Evolutionary conservation across 2,113 vertebrate genomes (phyloP).

Genomic region (Lepisosteus osseus): DNA sequence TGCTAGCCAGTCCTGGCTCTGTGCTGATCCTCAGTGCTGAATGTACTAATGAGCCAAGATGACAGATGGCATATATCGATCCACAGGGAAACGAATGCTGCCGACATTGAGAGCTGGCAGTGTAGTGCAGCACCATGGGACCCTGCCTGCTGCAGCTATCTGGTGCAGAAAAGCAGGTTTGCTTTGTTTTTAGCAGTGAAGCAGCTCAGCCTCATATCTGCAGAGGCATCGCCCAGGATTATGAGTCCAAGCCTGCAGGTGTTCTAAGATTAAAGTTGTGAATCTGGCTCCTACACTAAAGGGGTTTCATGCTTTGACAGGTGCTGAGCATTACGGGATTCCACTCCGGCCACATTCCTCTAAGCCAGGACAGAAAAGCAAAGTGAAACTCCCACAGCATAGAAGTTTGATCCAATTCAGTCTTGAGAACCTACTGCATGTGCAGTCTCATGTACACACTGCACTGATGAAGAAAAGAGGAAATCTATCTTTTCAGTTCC

Average conservation of each 20-base stretch:
- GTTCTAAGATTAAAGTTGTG: slow-evolving; percentile 20
- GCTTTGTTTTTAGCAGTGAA: neutral
- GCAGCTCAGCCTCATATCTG: neutral
- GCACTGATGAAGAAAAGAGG: too few relatives aligned
- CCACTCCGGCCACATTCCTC: too few relatives aligned
- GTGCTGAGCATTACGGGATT: too few relatives aligned
- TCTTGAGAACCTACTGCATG: too few relatives aligned
- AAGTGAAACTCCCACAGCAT: too few relatives aligned
- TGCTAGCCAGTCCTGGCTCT: slow-evolving; percentile 1
- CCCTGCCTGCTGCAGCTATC: neutral
- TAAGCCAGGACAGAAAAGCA: too few relatives aligned
- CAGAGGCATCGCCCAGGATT: neutral
- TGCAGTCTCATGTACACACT: too few relatives aligned
- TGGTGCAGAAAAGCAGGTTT: neutral
- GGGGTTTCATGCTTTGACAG: too few relatives aligned
- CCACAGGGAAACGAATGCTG: slow-evolving; percentile 5
- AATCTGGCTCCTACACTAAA: too few relatives aligned
- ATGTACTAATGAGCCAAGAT: slow-evolving; percentile 11
- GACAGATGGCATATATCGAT: slow-evolving; percentile 6
- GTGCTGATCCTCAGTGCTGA: neutral
- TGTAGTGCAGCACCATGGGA: neutral
- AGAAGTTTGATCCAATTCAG: too few relatives aligned
- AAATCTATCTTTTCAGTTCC: too few relatives aligned
- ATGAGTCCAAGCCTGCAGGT: too few relatives aligned
- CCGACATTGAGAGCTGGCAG: neutral